Evolutionary conservation across 2,113 vertebrate genomes (phyloP).

Genomic region (Arenaria interpres): DNA sequence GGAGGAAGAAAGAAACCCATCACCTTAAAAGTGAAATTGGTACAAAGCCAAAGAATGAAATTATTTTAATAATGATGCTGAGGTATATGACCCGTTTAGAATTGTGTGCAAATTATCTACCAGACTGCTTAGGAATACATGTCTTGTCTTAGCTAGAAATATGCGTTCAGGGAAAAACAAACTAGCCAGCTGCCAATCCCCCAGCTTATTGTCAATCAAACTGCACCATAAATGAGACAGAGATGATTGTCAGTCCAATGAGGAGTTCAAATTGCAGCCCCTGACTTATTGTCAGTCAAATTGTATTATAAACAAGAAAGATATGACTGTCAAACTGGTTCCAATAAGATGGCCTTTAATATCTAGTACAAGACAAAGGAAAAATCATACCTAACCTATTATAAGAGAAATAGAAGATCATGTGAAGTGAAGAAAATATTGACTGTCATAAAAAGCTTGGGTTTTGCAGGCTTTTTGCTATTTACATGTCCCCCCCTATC

Average conservation of each 20-base stretch:
- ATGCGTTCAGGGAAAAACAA: background rate
- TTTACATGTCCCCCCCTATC: rapidly evolving
- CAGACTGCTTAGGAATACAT: background rate
- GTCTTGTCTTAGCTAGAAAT: conserved; percentile 5
- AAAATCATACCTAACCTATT: background rate
- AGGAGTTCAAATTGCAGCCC: conserved; percentile 6
- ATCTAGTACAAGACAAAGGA: background rate
- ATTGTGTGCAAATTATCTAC: background rate
- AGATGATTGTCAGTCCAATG: conserved; percentile 34
- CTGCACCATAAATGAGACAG: background rate
- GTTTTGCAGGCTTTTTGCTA: background rate
- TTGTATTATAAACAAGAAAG: conserved; percentile 5
- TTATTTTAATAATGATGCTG: background rate
- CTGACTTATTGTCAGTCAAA: conserved; percentile 37
- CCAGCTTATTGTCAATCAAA: conserved; percentile 36
- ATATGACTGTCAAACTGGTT: background rate
- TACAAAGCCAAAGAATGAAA: background rate
- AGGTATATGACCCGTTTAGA: background rate
- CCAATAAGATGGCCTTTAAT: background rate
- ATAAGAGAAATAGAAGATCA: background rate
- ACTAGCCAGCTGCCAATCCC: conserved; percentile 14
- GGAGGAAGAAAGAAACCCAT: background rate
- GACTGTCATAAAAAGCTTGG: background rate
- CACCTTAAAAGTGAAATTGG: background rate
- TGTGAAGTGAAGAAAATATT: background rate